Evolutionary conservation across 2,797 vertebrate species (phyloP), one percentile per base, ranked within the genome.

Genomic region (Microcaecilia unicolor): DNA sequence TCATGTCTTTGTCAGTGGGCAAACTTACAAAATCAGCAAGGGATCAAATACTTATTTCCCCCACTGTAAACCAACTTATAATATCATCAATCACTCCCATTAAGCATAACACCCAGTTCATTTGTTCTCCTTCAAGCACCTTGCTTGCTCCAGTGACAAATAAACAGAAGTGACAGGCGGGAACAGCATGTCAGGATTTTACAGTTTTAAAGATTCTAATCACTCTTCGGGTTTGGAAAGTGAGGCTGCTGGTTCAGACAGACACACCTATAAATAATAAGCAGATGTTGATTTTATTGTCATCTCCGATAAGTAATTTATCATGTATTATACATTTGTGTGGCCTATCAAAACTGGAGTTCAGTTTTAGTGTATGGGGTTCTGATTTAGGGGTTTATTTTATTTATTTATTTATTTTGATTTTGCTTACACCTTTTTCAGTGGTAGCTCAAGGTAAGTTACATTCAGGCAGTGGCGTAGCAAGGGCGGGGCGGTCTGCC

Each of bases 101-200:
- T 73, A 83, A 83, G 79, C 86, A 83, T 79, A 70, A 74, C 58
- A 41, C 54, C 64, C 63, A 67, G 59, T 63, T 37, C 17, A n/a
- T 22, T 52, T 21, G 56, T 45, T 22, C 13, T 45, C 24, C 25
- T 29, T 9, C 42, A 42, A 24, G 18, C 14, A 40, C 12, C 32
- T 30, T n/a, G n/a, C n/a, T n/a, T n/a, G n/a, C n/a, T n/a, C n/a
- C n/a, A n/a, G n/a, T n/a, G n/a, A n/a, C n/a, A n/a, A n/a, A n/a
- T 8, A 18, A 22, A 7, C 14, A 37, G 41, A 48, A 44, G 15
- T 8, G 28, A 4, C 2, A 4, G 9, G n/a, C 8, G 12, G 16
- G 13, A 30, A 25, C 22, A 48, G 51, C 41, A 4, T 25, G 43
- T 15, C 13, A 23, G 17, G 32, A 25, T 46, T 4, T 28, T 54